phyloP scores from a whole-genome alignment of 2,888 invertebrate genomes.

The Lacanobia oleracea region DNA sequence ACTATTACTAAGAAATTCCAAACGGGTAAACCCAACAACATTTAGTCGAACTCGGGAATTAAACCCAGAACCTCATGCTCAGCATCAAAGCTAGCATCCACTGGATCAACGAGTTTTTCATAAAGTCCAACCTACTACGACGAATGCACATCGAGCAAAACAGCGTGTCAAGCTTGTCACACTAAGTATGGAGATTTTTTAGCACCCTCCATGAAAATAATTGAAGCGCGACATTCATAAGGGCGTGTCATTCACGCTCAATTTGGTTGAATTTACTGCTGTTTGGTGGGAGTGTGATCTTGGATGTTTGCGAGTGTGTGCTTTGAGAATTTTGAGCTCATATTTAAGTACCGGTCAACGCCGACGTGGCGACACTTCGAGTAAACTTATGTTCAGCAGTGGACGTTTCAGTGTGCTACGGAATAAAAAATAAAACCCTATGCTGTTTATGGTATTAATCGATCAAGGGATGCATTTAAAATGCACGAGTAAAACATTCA shows the following conservation, averaged over 20 bases:
- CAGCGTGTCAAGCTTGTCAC: conserved; percentile 4
- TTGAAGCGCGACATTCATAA: conserved; percentile 32
- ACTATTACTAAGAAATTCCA: too few species aligned
- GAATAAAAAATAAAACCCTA: too few species aligned
- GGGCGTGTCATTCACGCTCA: conserved; percentile 52
- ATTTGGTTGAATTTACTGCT: conserved; percentile 53
- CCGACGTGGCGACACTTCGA: too few species aligned
- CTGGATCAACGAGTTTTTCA: neutral
- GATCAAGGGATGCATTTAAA: too few species aligned
- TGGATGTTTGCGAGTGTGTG: neutral
- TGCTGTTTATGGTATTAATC: too few species aligned
- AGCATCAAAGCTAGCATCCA: too few species aligned
- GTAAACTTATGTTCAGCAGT: too few species aligned
- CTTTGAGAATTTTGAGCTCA: neutral
- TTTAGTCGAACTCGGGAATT: too few species aligned
- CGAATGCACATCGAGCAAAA: conserved; percentile 25
- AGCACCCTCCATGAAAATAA: conserved; percentile 50
- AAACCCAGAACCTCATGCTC: too few species aligned
- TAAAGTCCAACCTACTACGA: neutral
- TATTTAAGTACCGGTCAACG: neutral
- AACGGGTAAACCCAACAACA: too few species aligned
- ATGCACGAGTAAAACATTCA: too few species aligned
- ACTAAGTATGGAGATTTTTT: conserved; percentile 27
- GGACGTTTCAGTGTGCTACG: too few species aligned
- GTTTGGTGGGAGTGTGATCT: conserved; percentile 17